phyloP scores from a whole-genome alignment of 2,113 vertebrate species.

The Oryzias curvinotus region DNA sequence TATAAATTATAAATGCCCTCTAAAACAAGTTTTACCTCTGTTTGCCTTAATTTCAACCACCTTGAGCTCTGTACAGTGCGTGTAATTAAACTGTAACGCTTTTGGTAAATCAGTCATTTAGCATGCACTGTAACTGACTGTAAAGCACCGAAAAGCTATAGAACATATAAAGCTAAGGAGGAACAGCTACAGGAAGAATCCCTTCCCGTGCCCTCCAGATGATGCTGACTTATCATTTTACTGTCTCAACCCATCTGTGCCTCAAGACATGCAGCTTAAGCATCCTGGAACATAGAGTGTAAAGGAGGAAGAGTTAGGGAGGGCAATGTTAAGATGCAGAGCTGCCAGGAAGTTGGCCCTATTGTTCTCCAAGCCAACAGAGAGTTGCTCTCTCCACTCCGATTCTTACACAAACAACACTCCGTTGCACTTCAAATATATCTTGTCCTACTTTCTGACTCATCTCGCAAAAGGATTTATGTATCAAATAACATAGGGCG shows the following conservation, averaged over 20 bases:
- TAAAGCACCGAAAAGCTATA: neutral
- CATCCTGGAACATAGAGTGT: slow-evolving; percentile 47
- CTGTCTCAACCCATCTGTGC: slow-evolving; percentile 21
- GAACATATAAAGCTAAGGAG: neutral
- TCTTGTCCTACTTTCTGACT: slow-evolving; percentile 44
- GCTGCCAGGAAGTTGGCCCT: slow-evolving; percentile 70
- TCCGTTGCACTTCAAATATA: slow-evolving; percentile 20
- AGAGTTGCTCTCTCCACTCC: slow-evolving; percentile 44
- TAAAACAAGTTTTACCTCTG: neutral
- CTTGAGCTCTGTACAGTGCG: neutral
- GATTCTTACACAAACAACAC: slow-evolving; percentile 59
- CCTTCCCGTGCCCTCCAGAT: slow-evolving; percentile 14
- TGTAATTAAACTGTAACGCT: neutral
- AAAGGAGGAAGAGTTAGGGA: slow-evolving; percentile 32
- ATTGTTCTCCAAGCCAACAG: slow-evolving; percentile 74
- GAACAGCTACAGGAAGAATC: slow-evolving; percentile 26
- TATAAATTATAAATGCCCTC: neutral
- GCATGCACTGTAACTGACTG: too few relatives aligned
- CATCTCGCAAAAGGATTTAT: slow-evolving; percentile 2
- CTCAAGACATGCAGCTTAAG: slow-evolving; percentile 47
- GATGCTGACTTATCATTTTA: slow-evolving; percentile 56
- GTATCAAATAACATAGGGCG: neutral
- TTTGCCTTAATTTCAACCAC: neutral
- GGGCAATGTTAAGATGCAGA: slow-evolving; percentile 43
- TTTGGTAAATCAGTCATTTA: neutral